Evolutionary conservation across 2,888 invertebrate species (phyloP), one percentile per base, ranked within the genome.

Genomic region (Dasypogon diadema): DNA sequence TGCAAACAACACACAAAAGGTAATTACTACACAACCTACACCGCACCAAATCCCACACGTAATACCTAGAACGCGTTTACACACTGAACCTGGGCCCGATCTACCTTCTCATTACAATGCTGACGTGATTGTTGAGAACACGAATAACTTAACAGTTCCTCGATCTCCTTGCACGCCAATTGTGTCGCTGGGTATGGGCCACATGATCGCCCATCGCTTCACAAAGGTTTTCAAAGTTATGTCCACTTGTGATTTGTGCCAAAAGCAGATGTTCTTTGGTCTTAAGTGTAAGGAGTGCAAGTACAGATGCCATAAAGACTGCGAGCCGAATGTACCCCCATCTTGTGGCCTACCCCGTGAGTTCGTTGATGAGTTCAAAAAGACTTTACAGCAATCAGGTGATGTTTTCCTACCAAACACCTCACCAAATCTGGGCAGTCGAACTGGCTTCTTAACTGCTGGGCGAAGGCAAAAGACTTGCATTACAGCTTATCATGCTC

Each of bases 241-340:
- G 86, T 92, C 95, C 73, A 93, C 93, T 1, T 97, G 97, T 87
- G 94, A 95, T 86, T 92, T 92, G 83, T 97, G 97, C 87, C 92
- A 93, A 81, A 94, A 94, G 83, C 94, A 93, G 85, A 93, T 95
- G 91, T 91, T 94, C 80, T 92, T 94, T 84, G 93, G 93, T 6
- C 89, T 95, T 80, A 96, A 94, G 87, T 98, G 97, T 86, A 96
- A 93, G 85, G 96, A 97, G 87, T 98, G 97, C 90, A 97, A 96
- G 88, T 97, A 95, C 84, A 94, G 84, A 37, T 86, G 86, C 78
- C 86, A 86, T 86, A 90, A 90, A 80, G 96, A 96, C 82, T 98
- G 97, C 84, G 95, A 95, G 82, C 90, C 92, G 65, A 95, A 94
- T 88, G 97, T 96, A 80, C 94, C 97, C 79, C 95, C 96, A 0